Evolutionary conservation across 2,888 invertebrate species (phyloP).

Genomic region (Balanococcus diminutus): DNA sequence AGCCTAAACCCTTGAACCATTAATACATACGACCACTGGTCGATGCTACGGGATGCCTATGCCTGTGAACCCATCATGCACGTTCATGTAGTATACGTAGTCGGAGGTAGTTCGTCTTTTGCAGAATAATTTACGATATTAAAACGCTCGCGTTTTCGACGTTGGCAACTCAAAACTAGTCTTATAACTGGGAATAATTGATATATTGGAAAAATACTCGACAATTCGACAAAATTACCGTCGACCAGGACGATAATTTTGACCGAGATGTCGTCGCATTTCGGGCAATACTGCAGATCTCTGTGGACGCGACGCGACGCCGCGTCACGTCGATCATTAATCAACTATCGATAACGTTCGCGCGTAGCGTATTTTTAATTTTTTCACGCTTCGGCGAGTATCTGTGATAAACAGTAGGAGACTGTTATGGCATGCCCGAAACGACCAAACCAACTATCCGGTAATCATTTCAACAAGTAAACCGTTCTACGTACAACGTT

Average conservation of each 20-base stretch:
- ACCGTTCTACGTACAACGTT: slow-evolving; percentile 56
- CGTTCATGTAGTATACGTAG: background rate
- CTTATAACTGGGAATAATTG: slow-evolving; percentile 20
- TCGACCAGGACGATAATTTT: slow-evolving; percentile 17
- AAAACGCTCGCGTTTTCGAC: background rate
- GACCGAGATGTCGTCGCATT: slow-evolving; percentile 6
- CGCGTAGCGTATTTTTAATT: slow-evolving; percentile 41
- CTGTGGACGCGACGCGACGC: too few species aligned
- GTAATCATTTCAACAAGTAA: slow-evolving; percentile 59
- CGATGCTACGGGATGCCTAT: background rate
- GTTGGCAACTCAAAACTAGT: background rate
- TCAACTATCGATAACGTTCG: slow-evolving; percentile 39
- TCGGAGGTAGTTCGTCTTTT: background rate
- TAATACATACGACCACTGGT: background rate
- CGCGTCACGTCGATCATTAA: slow-evolving; percentile 51
- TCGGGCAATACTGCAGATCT: slow-evolving; percentile 8
- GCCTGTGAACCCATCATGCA: background rate
- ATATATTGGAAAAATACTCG: background rate
- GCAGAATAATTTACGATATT: slow-evolving; percentile 17
- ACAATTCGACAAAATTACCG: slow-evolving; percentile 3
- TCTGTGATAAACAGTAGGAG: slow-evolving; percentile 14
- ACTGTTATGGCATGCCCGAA: slow-evolving; percentile 7
- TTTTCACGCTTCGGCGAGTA: slow-evolving; percentile 18
- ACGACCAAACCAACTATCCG: background rate
- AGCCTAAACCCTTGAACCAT: background rate